Conservation (phyloP, 2,113 vertebrate genomes). For the Platichthys stellatus region DNA sequence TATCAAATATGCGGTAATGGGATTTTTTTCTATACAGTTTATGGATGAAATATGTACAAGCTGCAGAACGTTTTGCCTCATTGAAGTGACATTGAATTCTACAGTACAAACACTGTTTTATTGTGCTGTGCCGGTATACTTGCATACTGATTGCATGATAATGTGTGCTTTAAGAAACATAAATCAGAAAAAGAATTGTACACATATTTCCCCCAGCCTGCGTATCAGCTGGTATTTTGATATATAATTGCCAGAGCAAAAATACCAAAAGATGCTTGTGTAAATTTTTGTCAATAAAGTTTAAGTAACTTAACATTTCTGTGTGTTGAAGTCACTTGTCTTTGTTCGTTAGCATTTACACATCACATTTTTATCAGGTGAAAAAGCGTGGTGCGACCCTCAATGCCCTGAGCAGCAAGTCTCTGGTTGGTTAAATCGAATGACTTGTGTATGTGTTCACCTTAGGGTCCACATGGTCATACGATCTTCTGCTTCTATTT, state of each 20-base stretch:
- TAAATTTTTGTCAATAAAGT: conserved; percentile 64
- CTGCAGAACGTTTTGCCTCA: conserved; percentile 10
- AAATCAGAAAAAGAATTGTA: background rate
- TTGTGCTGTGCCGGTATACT: conserved; percentile 40
- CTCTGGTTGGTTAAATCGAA: no score
- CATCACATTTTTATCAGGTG: no score
- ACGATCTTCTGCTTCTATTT: no score
- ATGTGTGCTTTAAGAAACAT: conserved; percentile 17
- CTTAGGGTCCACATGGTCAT: no score
- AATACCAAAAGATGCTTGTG: conserved; percentile 39
- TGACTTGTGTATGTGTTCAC: no score
- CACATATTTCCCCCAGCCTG: background rate
- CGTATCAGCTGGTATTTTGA: conserved; percentile 22
- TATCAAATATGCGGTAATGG: conserved; percentile 22
- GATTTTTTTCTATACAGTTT: background rate
- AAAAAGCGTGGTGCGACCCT: no score
- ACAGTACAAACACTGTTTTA: conserved; percentile 20
- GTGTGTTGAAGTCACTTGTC: background rate
- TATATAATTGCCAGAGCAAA: conserved; percentile 31
- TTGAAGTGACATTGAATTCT: conserved; percentile 10
- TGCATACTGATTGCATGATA: conserved; percentile 43
- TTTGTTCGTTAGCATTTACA: no score
- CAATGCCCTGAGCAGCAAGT: no score
- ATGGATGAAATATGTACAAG: background rate
- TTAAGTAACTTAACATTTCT: conserved; percentile 2